phyloP scores from a whole-genome alignment of 2,888 invertebrate species.

The Argynnis bischoffii region DNA sequence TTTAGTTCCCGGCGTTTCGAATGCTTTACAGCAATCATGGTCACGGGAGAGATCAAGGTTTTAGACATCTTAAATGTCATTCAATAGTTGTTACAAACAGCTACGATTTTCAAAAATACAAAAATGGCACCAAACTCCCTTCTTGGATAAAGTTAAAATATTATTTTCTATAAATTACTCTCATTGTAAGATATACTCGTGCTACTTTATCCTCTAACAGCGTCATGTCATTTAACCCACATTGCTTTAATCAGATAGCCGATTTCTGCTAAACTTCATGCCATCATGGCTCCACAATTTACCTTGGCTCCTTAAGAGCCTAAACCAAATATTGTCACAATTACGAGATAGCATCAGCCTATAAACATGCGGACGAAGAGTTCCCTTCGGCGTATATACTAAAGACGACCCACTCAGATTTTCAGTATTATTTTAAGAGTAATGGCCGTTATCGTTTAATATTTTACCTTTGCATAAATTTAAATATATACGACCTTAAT shows the following conservation, averaged over 20 bases:
- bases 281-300: constrained; percentile 56
- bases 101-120: too few species aligned
- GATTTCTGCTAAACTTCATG: constrained; percentile 58
- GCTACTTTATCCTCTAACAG: constrained; percentile 25
- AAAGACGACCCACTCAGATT: constrained; percentile 52
- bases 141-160: not conserved
- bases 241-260: constrained; percentile 46
- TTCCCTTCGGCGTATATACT: constrained; percentile 74
- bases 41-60: too few species aligned
- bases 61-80: too few species aligned
- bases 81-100: too few species aligned
- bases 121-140: too few species aligned
- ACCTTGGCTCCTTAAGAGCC: constrained; percentile 63
- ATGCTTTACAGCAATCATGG: too few species aligned
- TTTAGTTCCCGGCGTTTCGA: too few species aligned
- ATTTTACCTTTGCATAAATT: constrained; percentile 15
- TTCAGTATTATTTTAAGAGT: constrained; percentile 46
- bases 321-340: constrained; percentile 80
- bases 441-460: constrained; percentile 40
- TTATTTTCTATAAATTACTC: not conserved
- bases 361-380: constrained; percentile 69
- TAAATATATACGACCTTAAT: not conserved
- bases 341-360: constrained; percentile 78
- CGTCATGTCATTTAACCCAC: constrained; percentile 40
- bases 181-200: constrained; percentile 6